Percentiles rank a stretch among this genome's conserved stretches.
Conservation (phyloP, 1,140 invertebrate genomes). For the Nephotettix cincticeps region DNA sequence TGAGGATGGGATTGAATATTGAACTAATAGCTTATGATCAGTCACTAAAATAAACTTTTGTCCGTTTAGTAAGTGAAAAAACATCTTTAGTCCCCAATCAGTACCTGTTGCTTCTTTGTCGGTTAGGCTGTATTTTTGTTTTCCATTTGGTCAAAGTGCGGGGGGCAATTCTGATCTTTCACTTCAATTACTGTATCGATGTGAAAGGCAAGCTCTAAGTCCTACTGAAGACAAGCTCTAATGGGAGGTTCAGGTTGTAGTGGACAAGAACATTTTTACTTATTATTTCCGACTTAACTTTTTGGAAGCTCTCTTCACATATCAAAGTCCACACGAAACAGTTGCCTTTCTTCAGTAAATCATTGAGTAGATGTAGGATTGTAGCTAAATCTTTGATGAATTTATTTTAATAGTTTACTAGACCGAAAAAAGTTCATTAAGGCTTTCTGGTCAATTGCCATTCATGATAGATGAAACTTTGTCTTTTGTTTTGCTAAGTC, state of each 20-base stretch:
- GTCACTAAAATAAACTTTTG: neutral
- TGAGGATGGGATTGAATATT: neutral
- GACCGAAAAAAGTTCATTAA: conserved; percentile 43
- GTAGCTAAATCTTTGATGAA: conserved; percentile 39
- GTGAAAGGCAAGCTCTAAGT: conserved; percentile 51
- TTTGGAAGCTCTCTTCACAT: conserved; percentile 44
- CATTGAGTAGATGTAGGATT: conserved; percentile 31
- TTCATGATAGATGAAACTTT: conserved; percentile 41
- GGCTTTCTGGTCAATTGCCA: conserved; percentile 23
- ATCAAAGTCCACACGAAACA: neutral
- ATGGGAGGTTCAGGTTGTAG: conserved; percentile 42
- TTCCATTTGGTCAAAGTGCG: conserved; percentile 48
- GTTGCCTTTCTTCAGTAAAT: conserved; percentile 13
- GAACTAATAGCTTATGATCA: neutral
- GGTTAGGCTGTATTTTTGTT: conserved; percentile 39
- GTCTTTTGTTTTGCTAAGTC: conserved; percentile 32
- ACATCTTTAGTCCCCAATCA: conserved; percentile 46
- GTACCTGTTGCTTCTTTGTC: conserved; percentile 53
- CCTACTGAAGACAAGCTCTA: conserved; percentile 49
- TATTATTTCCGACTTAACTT: conserved; percentile 43
- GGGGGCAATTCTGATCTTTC: conserved; percentile 50
- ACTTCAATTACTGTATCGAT: conserved; percentile 44
- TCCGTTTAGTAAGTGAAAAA: conserved; percentile 40
- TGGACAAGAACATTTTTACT: conserved; percentile 41
- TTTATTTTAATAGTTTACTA: conserved; percentile 44